These are phyloP conservation scores for Molanna angustata DNA, from an alignment of 2,888 invertebrate species.

Conservation along the genomic window DNA sequence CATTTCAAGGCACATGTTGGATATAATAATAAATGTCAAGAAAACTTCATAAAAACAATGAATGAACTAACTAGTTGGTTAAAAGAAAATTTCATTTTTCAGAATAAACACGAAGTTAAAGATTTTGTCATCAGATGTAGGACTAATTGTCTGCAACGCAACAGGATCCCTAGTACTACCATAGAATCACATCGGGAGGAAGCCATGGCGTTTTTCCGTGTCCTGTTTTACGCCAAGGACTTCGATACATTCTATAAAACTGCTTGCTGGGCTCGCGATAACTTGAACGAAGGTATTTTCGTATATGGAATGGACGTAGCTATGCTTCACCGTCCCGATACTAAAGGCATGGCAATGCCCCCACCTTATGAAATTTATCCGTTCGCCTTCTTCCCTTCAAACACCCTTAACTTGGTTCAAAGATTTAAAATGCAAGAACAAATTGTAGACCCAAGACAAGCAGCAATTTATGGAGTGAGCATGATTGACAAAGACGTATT, in stretches of 20 bases:
- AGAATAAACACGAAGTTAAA: not conserved
- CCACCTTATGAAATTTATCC: conserved; percentile 72
- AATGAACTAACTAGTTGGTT: too few relatives aligned
- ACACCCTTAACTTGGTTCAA: conserved; percentile 64
- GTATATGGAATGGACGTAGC: conserved; percentile 62
- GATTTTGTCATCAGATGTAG: not conserved
- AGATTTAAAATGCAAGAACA: conserved; percentile 53
- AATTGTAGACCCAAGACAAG: conserved; percentile 41
- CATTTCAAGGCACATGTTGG: too few relatives aligned
- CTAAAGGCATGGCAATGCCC: conserved; percentile 63
- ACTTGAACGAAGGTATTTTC: conserved; percentile 68
- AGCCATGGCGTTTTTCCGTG: conserved; percentile 62
- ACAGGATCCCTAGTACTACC: too few relatives aligned
- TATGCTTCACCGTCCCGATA: conserved; percentile 61
- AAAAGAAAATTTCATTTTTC: too few relatives aligned
- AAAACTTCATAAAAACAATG: too few relatives aligned
- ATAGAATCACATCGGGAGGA: conserved; percentile 65
- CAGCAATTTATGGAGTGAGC: conserved; percentile 44
- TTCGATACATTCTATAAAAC: conserved; percentile 67
- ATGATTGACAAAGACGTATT: conserved; percentile 49
- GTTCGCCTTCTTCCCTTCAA: conserved; percentile 65
- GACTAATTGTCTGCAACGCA: too few relatives aligned
- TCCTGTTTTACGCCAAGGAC: conserved; percentile 68
- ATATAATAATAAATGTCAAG: too few relatives aligned
- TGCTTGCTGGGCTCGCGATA: conserved; percentile 64